Evolutionary conservation across 2,113 vertebrate genomes (phyloP).

Genomic region (Larimichthys crocea): DNA sequence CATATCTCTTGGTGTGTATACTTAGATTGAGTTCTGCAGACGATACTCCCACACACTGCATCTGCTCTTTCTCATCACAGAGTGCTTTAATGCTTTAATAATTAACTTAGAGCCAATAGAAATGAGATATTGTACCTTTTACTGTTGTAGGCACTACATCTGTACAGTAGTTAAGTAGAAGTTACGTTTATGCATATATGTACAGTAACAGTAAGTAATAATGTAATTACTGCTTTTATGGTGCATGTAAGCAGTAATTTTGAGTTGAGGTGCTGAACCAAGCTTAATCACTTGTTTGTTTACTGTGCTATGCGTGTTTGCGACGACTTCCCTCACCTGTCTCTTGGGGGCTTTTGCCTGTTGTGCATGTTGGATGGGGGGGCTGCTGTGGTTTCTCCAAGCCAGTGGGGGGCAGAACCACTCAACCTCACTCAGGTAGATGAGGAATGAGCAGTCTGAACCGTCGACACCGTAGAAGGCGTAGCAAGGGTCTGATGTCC

Average conservation of each 20-base stretch:
- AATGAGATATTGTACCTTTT: not conserved
- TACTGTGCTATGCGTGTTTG: too few species aligned
- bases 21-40: not conserved
- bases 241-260: not conserved
- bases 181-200: not conserved
- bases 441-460: conserved; percentile 96
- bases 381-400: conserved; percentile 90
- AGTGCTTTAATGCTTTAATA: not conserved
- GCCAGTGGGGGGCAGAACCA: conserved; percentile 96
- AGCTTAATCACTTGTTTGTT: not conserved
- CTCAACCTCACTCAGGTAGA: conserved; percentile 98
- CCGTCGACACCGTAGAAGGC: conserved; percentile 97
- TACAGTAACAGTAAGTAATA: not conserved
- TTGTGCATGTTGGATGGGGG: conserved; percentile 73
- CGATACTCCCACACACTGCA: not conserved
- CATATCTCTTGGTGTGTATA: not conserved
- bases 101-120: not conserved
- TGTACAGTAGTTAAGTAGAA: too few species aligned
- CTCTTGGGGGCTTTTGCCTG: conserved; percentile 71
- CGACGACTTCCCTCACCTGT: conserved; percentile 83
- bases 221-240: not conserved
- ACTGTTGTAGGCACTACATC: too few species aligned
- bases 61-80: not conserved
- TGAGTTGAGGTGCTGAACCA: too few species aligned
- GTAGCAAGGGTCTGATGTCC: conserved; percentile 98